Conservation (phyloP, 2,888 invertebrate genomes). For the Melipona bicolor region DNA sequence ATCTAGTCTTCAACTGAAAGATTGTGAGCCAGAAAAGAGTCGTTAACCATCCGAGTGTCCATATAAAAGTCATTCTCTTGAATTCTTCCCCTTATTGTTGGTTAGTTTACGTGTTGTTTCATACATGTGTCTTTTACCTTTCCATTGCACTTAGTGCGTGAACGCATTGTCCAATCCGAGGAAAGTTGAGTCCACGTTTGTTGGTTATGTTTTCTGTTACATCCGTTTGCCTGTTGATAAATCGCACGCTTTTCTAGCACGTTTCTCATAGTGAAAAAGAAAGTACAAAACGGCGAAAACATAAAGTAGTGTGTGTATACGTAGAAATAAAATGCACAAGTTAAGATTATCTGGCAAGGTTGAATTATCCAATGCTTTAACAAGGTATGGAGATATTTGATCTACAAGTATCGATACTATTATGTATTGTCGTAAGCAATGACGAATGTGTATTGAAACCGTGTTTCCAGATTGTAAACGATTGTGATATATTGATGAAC, state of each 20-base stretch:
- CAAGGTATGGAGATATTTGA: constrained; percentile 80
- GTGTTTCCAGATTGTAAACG: constrained; percentile 34
- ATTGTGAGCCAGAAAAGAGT: constrained; percentile 64
- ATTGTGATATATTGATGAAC: background rate
- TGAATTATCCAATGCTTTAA: constrained; percentile 80
- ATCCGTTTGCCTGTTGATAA: constrained; percentile 31
- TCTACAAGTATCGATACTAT: constrained; percentile 71
- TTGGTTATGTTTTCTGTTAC: constrained; percentile 69
- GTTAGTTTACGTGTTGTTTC: constrained; percentile 75
- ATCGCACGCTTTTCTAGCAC: constrained; percentile 60
- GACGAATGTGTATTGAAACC: background rate
- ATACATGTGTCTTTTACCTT: constrained; percentile 61
- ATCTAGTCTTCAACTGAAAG: constrained; percentile 64
- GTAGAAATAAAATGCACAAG: constrained; percentile 80
- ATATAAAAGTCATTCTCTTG: constrained; percentile 75
- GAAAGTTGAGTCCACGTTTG: constrained; percentile 48
- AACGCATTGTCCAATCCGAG: constrained; percentile 38
- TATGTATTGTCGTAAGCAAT: constrained; percentile 13
- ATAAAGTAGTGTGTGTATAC: constrained; percentile 64
- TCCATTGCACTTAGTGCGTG: constrained; percentile 32
- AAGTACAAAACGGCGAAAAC: constrained; percentile 36
- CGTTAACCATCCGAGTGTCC: constrained; percentile 69
- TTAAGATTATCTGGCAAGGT: constrained; percentile 82
- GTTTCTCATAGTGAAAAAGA: constrained; percentile 56
- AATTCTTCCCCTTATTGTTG: constrained; percentile 70